These are phyloP conservation scores for Linnaemya vulpina DNA, from an alignment of 2,888 invertebrate genomes.

Conservation along the genomic window DNA sequence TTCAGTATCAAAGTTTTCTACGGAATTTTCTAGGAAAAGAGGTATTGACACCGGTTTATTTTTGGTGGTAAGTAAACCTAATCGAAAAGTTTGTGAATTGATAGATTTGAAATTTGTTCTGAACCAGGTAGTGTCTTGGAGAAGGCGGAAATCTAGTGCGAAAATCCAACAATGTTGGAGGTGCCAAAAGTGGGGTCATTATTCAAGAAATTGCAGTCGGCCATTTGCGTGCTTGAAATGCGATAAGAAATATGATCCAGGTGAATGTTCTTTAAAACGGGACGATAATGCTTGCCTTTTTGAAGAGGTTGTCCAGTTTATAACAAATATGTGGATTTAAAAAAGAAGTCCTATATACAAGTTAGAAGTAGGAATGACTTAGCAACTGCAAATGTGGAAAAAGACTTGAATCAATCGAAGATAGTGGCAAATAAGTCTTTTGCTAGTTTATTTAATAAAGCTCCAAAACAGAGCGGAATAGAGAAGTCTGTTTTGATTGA, in stretches of 20 bases:
- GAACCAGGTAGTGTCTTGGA: too few species aligned
- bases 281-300: not conserved
- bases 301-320: not conserved
- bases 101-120: too few species aligned
- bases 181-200: too few species aligned
- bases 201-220: too few species aligned
- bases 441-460: not conserved
- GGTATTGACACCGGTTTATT: too few species aligned
- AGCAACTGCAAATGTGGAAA: not conserved
- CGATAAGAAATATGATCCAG: not conserved
- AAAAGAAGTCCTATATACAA: not conserved
- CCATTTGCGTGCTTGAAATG: not conserved
- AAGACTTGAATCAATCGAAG: not conserved
- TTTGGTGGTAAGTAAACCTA: too few species aligned
- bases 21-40: too few species aligned
- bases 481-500: not conserved
- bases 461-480: not conserved
- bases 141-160: too few species aligned
- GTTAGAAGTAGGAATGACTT: not conserved
- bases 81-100: too few species aligned
- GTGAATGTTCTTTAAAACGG: not conserved
- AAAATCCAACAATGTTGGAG: too few species aligned
- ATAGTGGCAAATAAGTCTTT: too few species aligned
- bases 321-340: not conserved
- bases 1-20: too few species aligned